These are phyloP conservation scores for Melanotaenia boesemani DNA, from an alignment of 2,797 vertebrate genomes.

Conservation along the genomic window DNA sequence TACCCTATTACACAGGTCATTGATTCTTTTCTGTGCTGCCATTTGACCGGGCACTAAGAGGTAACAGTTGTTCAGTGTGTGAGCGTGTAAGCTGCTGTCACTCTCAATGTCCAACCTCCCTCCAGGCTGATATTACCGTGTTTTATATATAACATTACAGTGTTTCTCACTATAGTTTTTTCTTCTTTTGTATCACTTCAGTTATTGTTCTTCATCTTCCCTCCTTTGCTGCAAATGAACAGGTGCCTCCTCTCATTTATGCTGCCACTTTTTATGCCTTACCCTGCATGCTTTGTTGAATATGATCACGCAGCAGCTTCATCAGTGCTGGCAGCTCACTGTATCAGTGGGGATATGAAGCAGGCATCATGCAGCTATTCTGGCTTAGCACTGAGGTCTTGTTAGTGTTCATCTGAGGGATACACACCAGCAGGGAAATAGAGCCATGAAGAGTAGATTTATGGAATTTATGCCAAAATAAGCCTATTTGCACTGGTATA, in stretches of 20 bases:
- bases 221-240: slow-evolving; percentile 28
- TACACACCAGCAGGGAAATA: slow-evolving; percentile 51
- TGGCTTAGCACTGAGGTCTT: slow-evolving; percentile 47
- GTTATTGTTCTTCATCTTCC: slow-evolving; percentile 26
- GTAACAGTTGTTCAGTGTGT: slow-evolving; percentile 4
- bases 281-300: slow-evolving; percentile 53
- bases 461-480: slow-evolving; percentile 44
- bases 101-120: not conserved
- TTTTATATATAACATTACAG: not conserved
- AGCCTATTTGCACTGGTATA: slow-evolving; percentile 50
- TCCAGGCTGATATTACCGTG: slow-evolving; percentile 20
- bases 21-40: slow-evolving; percentile 20
- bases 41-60: slow-evolving; percentile 6
- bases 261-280: slow-evolving; percentile 52
- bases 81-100: slow-evolving; percentile 15
- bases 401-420: slow-evolving; percentile 61
- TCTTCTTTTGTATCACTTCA: slow-evolving; percentile 28
- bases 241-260: slow-evolving; percentile 48
- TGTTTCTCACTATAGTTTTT: slow-evolving; percentile 13
- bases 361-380: slow-evolving; percentile 39
- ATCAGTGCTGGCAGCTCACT: slow-evolving; percentile 60
- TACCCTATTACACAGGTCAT: slow-evolving; percentile 6
- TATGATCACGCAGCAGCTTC: slow-evolving; percentile 62
- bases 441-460: slow-evolving; percentile 31
- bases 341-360: slow-evolving; percentile 70